Conservation (phyloP, 2,888 invertebrate species). For the Germaria angustata region DNA sequence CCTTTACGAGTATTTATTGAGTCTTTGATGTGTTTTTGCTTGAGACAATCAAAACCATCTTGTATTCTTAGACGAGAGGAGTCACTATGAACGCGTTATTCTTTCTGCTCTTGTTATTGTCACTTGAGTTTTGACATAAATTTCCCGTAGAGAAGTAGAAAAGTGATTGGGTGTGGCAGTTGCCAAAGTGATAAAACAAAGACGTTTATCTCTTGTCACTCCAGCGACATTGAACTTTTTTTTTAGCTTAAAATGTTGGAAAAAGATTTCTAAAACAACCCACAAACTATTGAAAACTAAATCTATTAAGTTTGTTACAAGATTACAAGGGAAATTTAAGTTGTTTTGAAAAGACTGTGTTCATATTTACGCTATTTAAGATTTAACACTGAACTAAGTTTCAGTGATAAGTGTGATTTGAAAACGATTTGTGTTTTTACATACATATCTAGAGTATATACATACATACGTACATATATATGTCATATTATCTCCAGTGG, state of each 20-base stretch:
- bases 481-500: too few species aligned
- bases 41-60: slow-evolving; percentile 56
- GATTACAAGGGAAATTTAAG: too few species aligned
- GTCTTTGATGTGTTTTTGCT: slow-evolving; percentile 5
- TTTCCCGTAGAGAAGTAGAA: background rate
- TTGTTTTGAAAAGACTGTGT: too few species aligned
- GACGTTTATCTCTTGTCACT: slow-evolving; percentile 41
- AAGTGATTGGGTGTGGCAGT: background rate
- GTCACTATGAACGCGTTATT: background rate
- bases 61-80: slow-evolving; percentile 36
- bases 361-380: too few species aligned
- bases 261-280: too few species aligned
- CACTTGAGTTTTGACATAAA: slow-evolving; percentile 17
- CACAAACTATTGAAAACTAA: too few species aligned
- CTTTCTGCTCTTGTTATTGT: background rate
- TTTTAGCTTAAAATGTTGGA: background rate
- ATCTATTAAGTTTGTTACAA: too few species aligned
- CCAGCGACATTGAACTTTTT: background rate
- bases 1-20: slow-evolving; percentile 22
- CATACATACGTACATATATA: too few species aligned
- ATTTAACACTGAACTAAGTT: too few species aligned
- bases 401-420: too few species aligned
- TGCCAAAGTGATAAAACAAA: slow-evolving; percentile 27
- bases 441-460: too few species aligned
- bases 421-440: too few species aligned